Evolutionary conservation across 2,888 invertebrate species (phyloP).

Genomic region (Leptothorax acervorum): DNA sequence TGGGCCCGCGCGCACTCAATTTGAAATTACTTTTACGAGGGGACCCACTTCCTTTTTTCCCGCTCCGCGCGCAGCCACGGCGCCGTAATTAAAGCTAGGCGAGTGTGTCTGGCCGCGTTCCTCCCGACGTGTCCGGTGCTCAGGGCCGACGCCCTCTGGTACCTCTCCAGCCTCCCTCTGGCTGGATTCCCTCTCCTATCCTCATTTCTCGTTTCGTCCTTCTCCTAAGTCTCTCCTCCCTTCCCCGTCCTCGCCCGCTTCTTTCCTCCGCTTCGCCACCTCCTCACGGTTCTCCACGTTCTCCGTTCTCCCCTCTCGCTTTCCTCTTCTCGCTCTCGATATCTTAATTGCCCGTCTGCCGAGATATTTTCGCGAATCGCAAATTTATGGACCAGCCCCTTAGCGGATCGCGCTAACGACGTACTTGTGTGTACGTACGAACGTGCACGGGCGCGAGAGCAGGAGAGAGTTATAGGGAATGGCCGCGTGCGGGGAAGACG

Average conservation of each 20-base stretch:
- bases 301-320: slow-evolving; percentile 45
- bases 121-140: slow-evolving; percentile 49
- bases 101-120: slow-evolving; percentile 61
- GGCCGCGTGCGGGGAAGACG: slow-evolving; percentile 27
- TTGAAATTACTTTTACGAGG: slow-evolving; percentile 82
- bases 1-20: slow-evolving; percentile 74
- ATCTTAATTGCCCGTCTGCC: slow-evolving; percentile 80
- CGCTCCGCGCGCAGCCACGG: slow-evolving; percentile 56
- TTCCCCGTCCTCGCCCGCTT: background rate
- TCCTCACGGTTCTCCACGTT: slow-evolving; percentile 26
- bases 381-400: slow-evolving; percentile 80
- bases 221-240: slow-evolving; percentile 16
- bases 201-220: slow-evolving; percentile 35
- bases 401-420: slow-evolving; percentile 78
- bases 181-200: slow-evolving; percentile 13
- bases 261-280: slow-evolving; percentile 15
- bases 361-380: slow-evolving; percentile 80
- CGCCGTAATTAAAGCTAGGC: slow-evolving; percentile 80
- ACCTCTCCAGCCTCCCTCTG: slow-evolving; percentile 60
- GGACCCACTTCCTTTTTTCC: slow-evolving; percentile 64
- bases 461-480: slow-evolving; percentile 49
- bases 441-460: slow-evolving; percentile 48
- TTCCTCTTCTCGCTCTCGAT: slow-evolving; percentile 75
- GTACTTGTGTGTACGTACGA: slow-evolving; percentile 72
- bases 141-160: slow-evolving; percentile 70